These are phyloP conservation scores for Pheucticus melanocephalus DNA, from an alignment of 2,113 vertebrate genomes.

Conservation along the genomic window DNA sequence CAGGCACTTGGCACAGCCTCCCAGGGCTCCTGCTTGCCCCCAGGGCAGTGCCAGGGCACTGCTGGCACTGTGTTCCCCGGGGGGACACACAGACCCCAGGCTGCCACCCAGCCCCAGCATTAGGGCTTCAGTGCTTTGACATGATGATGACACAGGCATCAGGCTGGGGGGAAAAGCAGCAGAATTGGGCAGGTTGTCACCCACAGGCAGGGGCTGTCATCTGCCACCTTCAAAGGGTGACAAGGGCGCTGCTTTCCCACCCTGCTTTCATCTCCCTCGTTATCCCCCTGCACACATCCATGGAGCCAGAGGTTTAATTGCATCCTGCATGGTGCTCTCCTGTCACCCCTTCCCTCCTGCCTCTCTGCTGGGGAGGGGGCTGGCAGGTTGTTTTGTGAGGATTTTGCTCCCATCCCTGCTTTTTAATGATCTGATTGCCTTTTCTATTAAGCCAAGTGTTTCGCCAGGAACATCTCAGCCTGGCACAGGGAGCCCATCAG, in stretches of 20 bases:
- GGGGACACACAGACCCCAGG: rapidly evolving
- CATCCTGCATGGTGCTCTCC: neutral
- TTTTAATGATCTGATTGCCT: neutral
- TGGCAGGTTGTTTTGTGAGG: neutral
- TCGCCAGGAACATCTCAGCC: neutral
- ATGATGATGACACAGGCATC: no score
- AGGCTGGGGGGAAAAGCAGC: neutral
- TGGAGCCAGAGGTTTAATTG: neutral
- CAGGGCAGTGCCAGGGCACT: neutral
- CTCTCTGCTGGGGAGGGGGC: neutral
- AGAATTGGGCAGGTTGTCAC: neutral
- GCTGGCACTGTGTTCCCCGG: rapidly evolving
- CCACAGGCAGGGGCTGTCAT: neutral
- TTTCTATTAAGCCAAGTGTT: neutral
- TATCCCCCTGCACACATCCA: neutral
- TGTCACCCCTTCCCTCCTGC: neutral
- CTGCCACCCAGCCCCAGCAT: rapidly evolving
- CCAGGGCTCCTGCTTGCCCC: neutral
- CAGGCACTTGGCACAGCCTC: rapidly evolving
- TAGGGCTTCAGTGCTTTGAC: neutral
- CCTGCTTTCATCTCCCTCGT: neutral
- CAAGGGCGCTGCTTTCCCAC: neutral
- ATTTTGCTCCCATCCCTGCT: neutral
- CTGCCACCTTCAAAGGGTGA: neutral
- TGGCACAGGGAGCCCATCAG: neutral